A percentile compares a stretch with the other conserved stretches of the same genome.
These are phyloP conservation scores for Dromiciops gliroides DNA, from an alignment of 2,113 vertebrate species.

Conservation along the genomic window DNA sequence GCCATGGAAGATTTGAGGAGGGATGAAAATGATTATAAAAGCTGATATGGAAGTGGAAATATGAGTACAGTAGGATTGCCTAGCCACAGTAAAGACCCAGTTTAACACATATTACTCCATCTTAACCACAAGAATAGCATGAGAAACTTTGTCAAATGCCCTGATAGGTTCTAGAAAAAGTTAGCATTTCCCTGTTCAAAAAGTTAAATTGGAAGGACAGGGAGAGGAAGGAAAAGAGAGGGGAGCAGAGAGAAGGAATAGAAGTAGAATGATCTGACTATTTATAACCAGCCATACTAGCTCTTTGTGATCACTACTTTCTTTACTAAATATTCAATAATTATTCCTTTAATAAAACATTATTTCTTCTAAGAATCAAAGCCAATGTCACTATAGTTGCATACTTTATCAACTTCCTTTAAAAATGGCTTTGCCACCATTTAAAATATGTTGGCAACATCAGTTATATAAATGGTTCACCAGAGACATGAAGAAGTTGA, in stretches of 20 bases:
- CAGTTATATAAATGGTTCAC: neutral
- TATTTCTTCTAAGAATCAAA: neutral
- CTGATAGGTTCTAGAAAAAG: neutral
- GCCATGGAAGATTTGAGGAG: too few relatives aligned
- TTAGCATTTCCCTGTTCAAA: neutral
- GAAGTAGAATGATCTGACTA: neutral
- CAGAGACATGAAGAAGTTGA: conserved; percentile 9
- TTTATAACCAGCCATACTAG: neutral
- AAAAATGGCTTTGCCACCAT: neutral
- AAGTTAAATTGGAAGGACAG: neutral
- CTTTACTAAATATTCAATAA: neutral
- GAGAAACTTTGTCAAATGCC: neutral
- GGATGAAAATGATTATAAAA: too few relatives aligned
- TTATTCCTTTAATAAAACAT: neutral
- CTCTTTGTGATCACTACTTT: neutral
- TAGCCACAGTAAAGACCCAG: neutral
- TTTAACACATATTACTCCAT: neutral
- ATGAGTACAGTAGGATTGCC: neutral
- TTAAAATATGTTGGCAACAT: neutral
- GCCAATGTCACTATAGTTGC: neutral
- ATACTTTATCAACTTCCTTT: neutral
- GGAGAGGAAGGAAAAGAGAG: neutral
- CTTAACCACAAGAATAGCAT: neutral
- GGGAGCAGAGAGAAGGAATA: too few relatives aligned
- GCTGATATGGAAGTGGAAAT: neutral